Evolutionary conservation across 2,888 invertebrate species (phyloP).

Genomic region (Gymnoscelis rufifasciata): DNA sequence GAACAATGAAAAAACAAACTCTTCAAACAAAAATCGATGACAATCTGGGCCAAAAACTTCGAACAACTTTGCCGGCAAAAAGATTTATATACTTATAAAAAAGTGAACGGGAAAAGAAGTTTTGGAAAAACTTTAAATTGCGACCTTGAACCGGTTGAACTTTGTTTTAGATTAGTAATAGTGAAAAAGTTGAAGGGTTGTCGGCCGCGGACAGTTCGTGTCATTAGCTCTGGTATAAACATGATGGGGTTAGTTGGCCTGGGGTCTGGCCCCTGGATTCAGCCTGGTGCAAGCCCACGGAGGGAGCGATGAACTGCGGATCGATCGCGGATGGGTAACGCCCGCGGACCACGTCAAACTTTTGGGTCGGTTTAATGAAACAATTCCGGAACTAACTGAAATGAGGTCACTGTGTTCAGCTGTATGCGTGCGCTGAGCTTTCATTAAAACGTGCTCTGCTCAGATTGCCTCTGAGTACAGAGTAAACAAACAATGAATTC

Average conservation of each 20-base stretch:
- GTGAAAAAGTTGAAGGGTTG: constrained; percentile 68
- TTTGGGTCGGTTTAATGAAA: constrained; percentile 71
- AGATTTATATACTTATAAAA: constrained; percentile 80
- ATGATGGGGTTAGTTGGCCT: constrained; percentile 49
- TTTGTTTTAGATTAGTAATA: constrained; percentile 79
- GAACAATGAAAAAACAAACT: constrained; percentile 80
- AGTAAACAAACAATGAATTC: constrained; percentile 17
- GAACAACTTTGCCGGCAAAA: constrained; percentile 75
- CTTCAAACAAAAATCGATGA: constrained; percentile 80
- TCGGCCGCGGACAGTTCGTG: constrained; percentile 49
- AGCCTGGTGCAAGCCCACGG: constrained; percentile 44
- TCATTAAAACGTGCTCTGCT: constrained; percentile 7
- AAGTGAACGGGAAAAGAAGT: constrained; percentile 75
- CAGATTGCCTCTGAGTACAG: background rate
- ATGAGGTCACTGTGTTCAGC: constrained; percentile 66
- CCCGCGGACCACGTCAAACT: constrained; percentile 58
- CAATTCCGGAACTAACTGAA: constrained; percentile 62
- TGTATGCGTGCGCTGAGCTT: constrained; percentile 42
- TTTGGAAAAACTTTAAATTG: constrained; percentile 80
- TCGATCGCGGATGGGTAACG: constrained; percentile 57
- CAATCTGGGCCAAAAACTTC: constrained; percentile 80
- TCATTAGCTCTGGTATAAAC: constrained; percentile 49
- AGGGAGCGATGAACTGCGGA: constrained; percentile 62
- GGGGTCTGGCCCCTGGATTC: constrained; percentile 25
- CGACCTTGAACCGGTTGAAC: constrained; percentile 77